Conservation (phyloP, 2,888 invertebrate species). For the Leucozona laternaria region DNA sequence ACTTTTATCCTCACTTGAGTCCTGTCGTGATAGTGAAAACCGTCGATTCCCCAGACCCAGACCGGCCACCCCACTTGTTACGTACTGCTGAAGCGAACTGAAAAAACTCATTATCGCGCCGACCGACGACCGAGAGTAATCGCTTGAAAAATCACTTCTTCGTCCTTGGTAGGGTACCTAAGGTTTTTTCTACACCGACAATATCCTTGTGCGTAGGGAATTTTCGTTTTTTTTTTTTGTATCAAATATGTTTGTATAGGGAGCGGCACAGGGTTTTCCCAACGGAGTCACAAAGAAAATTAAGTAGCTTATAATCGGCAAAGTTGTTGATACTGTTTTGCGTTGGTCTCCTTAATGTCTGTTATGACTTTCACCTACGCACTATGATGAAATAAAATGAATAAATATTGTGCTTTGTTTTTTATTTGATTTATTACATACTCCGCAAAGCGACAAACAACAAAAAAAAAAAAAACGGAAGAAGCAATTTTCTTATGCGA, state of each 20-base stretch:
- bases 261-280: not conserved
- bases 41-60: slow-evolving; percentile 90
- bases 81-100: slow-evolving; percentile 92
- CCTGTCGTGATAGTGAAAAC: slow-evolving; percentile 88
- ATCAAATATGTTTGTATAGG: not conserved
- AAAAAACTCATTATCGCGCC: slow-evolving; percentile 90
- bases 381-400: slow-evolving; percentile 37
- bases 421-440: slow-evolving; percentile 17
- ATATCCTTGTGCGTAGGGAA: not conserved
- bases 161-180: slow-evolving; percentile 12
- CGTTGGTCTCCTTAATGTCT: slow-evolving; percentile 11
- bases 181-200: not conserved
- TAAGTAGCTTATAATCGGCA: slow-evolving; percentile 63
- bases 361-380: slow-evolving; percentile 55
- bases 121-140: slow-evolving; percentile 67
- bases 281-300: slow-evolving; percentile 47
- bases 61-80: slow-evolving; percentile 93
- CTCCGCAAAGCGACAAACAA: not conserved
- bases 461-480: slow-evolving; percentile 37
- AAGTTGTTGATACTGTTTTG: slow-evolving; percentile 65
- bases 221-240: not conserved
- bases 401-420: slow-evolving; percentile 50
- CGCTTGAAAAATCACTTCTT: slow-evolving; percentile 70
- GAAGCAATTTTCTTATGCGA: slow-evolving; percentile 47
- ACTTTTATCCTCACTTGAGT: slow-evolving; percentile 85